Evolutionary conservation across 2,888 invertebrate species (phyloP), one percentile per base, ranked within the genome.

Genomic region (Prosapia bicincta): DNA sequence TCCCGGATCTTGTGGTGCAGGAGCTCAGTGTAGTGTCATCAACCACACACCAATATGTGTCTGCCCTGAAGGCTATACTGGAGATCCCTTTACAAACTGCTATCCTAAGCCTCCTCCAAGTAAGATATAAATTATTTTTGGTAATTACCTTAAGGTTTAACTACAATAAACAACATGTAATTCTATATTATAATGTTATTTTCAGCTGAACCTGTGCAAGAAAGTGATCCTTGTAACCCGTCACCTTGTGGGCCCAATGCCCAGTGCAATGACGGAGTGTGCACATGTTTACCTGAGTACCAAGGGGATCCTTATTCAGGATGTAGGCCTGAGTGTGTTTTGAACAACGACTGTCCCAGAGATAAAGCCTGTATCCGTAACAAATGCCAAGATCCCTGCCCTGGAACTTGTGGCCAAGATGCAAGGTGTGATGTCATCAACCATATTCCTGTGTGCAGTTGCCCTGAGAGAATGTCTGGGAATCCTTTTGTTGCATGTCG

Each of bases 31-130:
- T 84, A 89, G 88, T 79, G 93, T 92, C 71, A 87, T 92, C 81
- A 92, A 92, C 83, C 94, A 95, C 84, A 89, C 91, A 81, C 93
- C 94, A 76, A 86, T 91, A 78, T 95, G 95, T 83, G 90, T 90
- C 82, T 94, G 94, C 83, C 86, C 87, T 80, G 87, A 89, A 84
- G 93, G 92, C 79, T 93, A 90, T 81, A 91, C 90, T 77, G 94
- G 94, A 74, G 90, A 93, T 87, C 92, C 93, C 73, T 92, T 93
- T 84, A 87, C 88, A 75, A 90, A 87, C 80, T 93, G 93, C 82
- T 86, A 88, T 79, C 85, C 85, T 0, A 87, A 88, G 83, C 87
- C 87, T 81, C 85, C 85, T 84, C 85, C 86, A 81, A 82, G 80
- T 81, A 79, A 79, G 78, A 71, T 80, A 26, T 6, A 6, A 6